Evolutionary conservation across 2,888 invertebrate species (phyloP).

Genomic region (Drosophila merina): DNA sequence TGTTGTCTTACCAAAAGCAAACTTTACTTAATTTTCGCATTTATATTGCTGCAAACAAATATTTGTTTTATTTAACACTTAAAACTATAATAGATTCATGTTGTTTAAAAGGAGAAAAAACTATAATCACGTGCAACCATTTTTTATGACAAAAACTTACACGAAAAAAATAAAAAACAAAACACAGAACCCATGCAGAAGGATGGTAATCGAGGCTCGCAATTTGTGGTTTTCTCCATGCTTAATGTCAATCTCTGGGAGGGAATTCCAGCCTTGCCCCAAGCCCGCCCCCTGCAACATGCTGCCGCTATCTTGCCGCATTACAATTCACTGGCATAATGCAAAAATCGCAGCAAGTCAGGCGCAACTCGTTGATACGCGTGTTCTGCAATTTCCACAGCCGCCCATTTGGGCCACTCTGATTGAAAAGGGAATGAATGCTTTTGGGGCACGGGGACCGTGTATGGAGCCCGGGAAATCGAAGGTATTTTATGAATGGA

Average conservation of each 20-base stretch:
- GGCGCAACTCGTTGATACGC: slow-evolving; percentile 70
- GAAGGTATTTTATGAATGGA: neutral
- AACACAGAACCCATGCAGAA: neutral
- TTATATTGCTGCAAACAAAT: no score
- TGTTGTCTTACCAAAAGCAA: no score
- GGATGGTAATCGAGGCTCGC: slow-evolving; percentile 51
- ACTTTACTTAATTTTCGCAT: no score
- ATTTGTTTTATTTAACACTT: no score
- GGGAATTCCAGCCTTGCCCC: slow-evolving; percentile 4
- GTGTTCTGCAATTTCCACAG: slow-evolving; percentile 51
- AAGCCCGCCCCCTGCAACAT: neutral
- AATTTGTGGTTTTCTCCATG: slow-evolving; percentile 63
- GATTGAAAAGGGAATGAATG: slow-evolving; percentile 10
- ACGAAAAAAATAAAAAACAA: neutral
- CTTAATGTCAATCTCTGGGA: slow-evolving; percentile 70
- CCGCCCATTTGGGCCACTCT: neutral
- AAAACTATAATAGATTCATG: no score
- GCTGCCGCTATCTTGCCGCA: slow-evolving; percentile 35
- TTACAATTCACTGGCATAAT: slow-evolving; percentile 51
- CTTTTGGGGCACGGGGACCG: neutral
- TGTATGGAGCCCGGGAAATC: slow-evolving; percentile 7
- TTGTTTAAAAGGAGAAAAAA: no score
- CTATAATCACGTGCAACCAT: neutral
- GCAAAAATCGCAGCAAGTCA: slow-evolving; percentile 67
- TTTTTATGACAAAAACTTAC: neutral